Evolutionary conservation across 2,113 vertebrate species (phyloP).

Genomic region (Raja brachyura): DNA sequence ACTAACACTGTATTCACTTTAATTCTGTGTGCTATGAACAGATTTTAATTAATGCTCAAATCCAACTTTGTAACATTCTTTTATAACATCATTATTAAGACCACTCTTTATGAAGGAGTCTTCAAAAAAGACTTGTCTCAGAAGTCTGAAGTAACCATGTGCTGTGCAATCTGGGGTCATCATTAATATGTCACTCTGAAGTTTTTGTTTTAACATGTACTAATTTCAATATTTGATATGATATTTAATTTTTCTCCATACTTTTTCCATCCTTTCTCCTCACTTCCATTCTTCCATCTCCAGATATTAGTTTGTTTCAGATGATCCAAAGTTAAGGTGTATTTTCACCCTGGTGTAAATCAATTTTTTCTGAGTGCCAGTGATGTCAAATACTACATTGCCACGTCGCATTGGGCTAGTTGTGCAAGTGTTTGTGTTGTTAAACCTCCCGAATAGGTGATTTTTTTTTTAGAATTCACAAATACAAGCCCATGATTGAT

Average conservation of each 20-base stretch:
- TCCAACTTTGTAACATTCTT: not conserved
- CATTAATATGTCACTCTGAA: not conserved
- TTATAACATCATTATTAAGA: not conserved
- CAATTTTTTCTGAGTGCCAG: not conserved
- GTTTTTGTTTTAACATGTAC: not conserved
- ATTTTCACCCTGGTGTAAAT: not conserved
- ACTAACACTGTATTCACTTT: not conserved
- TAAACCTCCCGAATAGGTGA: not conserved
- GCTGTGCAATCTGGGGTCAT: not conserved
- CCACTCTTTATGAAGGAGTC: not conserved
- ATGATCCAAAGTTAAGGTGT: not conserved
- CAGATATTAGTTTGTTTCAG: not conserved
- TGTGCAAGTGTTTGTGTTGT: not conserved
- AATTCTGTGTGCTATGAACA: slow-evolving; percentile 6
- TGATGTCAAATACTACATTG: not conserved
- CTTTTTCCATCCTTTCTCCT: not conserved
- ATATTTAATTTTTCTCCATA: not conserved
- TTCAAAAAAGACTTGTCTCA: not conserved
- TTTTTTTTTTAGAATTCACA: not conserved
- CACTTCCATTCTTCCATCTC: not conserved
- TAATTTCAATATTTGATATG: too few species aligned
- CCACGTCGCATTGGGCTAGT: not conserved
- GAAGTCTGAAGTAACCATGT: not conserved
- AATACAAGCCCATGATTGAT: not conserved
- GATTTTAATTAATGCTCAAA: not conserved